phyloP scores from a whole-genome alignment of 2,797 vertebrate genomes.

The Macrochelys suwanniensis region DNA sequence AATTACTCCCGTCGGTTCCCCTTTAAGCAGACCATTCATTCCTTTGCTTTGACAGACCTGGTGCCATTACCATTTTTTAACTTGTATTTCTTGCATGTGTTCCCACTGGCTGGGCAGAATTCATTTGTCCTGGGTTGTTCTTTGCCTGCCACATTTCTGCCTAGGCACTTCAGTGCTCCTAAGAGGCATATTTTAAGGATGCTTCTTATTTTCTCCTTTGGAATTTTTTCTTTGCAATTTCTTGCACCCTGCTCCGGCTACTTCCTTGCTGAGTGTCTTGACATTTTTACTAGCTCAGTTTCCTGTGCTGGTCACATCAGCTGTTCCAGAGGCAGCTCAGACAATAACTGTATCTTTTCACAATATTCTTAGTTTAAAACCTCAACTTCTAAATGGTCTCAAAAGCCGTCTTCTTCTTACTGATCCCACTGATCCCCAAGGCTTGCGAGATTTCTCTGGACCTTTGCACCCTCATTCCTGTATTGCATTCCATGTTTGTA shows the following conservation, averaged over 20 bases:
- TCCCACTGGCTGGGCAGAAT: neutral
- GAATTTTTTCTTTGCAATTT: neutral
- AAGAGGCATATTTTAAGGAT: neutral
- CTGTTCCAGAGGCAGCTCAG: neutral
- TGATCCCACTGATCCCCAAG: neutral
- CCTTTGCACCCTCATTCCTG: constrained; percentile 16
- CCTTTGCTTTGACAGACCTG: neutral
- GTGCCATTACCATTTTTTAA: neutral
- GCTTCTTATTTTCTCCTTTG: neutral
- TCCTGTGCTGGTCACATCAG: neutral
- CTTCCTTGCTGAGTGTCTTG: neutral
- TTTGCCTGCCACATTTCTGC: neutral
- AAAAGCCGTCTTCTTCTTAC: neutral
- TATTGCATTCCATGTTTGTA: neutral
- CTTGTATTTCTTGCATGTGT: neutral
- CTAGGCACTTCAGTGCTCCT: neutral
- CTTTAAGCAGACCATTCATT: neutral
- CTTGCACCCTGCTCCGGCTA: neutral
- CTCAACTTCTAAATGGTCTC: neutral
- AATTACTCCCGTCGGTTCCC: neutral
- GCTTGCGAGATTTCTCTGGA: neutral
- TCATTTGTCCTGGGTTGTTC: neutral
- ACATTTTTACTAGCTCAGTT: neutral
- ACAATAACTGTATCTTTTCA: neutral
- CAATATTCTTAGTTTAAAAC: neutral